A percentile compares a stretch with the other conserved stretches of the same genome.
Evolutionary conservation across 30 jellyfish, hydroid and myxozoan genomes (phyloP).

Genomic region (Cassiopea andromeda): DNA sequence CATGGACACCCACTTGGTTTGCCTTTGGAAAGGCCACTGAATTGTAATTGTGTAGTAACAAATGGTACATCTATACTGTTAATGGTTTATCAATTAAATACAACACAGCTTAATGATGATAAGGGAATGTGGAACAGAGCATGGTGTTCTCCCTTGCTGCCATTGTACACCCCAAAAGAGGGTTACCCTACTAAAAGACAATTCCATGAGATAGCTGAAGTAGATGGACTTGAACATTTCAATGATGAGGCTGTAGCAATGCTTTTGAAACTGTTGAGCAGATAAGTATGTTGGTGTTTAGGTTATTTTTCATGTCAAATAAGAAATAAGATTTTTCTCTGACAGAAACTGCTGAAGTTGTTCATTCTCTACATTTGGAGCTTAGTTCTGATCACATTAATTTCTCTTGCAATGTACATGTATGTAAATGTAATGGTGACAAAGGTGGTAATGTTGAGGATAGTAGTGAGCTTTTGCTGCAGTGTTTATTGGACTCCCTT

Average conservation of each 20-base stretch:
- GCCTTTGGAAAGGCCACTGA: conserved; percentile 71
- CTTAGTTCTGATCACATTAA: not conserved
- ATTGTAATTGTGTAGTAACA: conserved; percentile 75
- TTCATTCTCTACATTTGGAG: not conserved
- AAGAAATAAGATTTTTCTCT: too few relatives aligned
- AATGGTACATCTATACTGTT: conserved; percentile 79
- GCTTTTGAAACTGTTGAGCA: conserved; percentile 35
- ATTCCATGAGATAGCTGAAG: conserved; percentile 48
- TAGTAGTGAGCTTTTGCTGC: too few relatives aligned
- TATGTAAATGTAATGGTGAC: too few relatives aligned
- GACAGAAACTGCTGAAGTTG: too few relatives aligned
- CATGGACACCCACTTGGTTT: conserved; percentile 75
- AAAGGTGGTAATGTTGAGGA: too few relatives aligned
- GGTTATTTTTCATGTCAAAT: too few relatives aligned
- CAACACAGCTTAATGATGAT: conserved; percentile 76
- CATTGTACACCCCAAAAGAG: conserved; percentile 48
- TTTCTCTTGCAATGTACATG: too few relatives aligned
- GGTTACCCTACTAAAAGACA: conserved; percentile 59
- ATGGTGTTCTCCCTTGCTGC: conserved; percentile 71
- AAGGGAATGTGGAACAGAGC: conserved; percentile 90
- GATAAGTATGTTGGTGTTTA: conserved; percentile 16
- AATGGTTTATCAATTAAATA: conserved; percentile 85
- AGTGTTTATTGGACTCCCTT: too few relatives aligned
- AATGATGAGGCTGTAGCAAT: conserved; percentile 50
- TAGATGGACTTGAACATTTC: conserved; percentile 37